These are phyloP conservation scores for Allophyes oxyacanthae DNA, from an alignment of 2,888 invertebrate species.

Conservation along the genomic window DNA sequence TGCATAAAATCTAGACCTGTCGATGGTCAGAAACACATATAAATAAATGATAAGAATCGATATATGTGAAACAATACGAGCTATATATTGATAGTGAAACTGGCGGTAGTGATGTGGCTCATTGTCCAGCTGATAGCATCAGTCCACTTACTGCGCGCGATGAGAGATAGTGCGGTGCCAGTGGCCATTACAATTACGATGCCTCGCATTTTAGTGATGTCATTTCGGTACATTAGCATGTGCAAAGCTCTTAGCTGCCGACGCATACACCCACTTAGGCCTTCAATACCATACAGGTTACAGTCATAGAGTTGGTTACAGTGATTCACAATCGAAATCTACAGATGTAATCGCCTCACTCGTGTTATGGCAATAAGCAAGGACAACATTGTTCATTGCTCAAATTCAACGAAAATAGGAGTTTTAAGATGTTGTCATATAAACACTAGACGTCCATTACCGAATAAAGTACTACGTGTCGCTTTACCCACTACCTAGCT, in stretches of 20 bases:
- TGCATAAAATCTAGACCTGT: slow-evolving; percentile 24
- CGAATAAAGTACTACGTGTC: no score
- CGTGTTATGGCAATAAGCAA: slow-evolving; percentile 8
- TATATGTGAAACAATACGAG: slow-evolving; percentile 53
- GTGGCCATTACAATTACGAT: slow-evolving; percentile 62
- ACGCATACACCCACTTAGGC: slow-evolving; percentile 29
- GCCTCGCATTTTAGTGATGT: slow-evolving; percentile 51
- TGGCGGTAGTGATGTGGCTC: slow-evolving; percentile 47
- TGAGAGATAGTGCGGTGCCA: slow-evolving; percentile 60
- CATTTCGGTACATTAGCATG: slow-evolving; percentile 52
- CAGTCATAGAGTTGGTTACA: slow-evolving; percentile 32
- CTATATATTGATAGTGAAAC: slow-evolving; percentile 47
- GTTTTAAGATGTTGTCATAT: no score
- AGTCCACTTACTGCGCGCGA: slow-evolving; percentile 52
- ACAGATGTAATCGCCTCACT: slow-evolving; percentile 25
- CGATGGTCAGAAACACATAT: slow-evolving; percentile 55
- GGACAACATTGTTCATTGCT: not conserved
- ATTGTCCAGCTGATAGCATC: slow-evolving; percentile 66
- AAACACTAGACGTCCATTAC: no score
- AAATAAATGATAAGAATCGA: slow-evolving; percentile 55
- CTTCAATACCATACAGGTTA: slow-evolving; percentile 1
- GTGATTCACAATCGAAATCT: slow-evolving; percentile 33
- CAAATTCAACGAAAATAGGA: not conserved
- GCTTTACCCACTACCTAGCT: no score
- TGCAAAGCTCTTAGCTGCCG: slow-evolving; percentile 18